phyloP scores from a whole-genome alignment of 2,888 invertebrate species.

The Crematogaster levior region DNA sequence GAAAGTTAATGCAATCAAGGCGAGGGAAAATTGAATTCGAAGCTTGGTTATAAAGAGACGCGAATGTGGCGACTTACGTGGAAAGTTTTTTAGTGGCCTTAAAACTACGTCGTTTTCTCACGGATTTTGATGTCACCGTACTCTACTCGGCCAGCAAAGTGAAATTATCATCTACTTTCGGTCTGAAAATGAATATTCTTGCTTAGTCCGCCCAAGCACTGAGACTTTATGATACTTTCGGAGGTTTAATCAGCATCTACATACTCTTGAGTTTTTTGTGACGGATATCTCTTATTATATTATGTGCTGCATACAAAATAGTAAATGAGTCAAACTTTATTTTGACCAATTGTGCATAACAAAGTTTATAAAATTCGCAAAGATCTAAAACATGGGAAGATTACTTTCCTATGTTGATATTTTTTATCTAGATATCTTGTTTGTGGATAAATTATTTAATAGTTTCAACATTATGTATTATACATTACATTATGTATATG shows the following conservation, averaged over 20 bases:
- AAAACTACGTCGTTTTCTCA: conserved; percentile 14
- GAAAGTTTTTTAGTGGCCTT: conserved; percentile 42
- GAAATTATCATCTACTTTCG: conserved; percentile 73
- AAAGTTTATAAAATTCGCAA: neutral
- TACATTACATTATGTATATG: neutral
- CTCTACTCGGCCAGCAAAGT: conserved; percentile 41
- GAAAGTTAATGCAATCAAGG: conserved; percentile 20
- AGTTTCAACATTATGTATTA: too few relatives aligned
- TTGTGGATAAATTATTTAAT: neutral
- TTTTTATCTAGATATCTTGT: neutral
- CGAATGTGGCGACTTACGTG: conserved; percentile 23
- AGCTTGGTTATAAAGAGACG: conserved; percentile 21
- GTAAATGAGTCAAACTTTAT: conserved; percentile 58
- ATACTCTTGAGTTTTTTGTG: conserved; percentile 60
- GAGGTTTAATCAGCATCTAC: conserved; percentile 74
- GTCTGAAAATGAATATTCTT: conserved; percentile 63
- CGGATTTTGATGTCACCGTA: conserved; percentile 10
- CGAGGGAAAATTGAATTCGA: conserved; percentile 31
- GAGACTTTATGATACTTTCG: conserved; percentile 79
- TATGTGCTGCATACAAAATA: conserved; percentile 22
- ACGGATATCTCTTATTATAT: conserved; percentile 58
- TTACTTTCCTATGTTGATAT: neutral
- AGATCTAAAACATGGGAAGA: neutral
- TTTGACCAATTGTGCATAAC: conserved; percentile 9
- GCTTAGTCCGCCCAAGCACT: conserved; percentile 68